Base-by-base conservation (phyloP, 2,113 vertebrate genomes). In the Neoarius graeffei region DNA sequence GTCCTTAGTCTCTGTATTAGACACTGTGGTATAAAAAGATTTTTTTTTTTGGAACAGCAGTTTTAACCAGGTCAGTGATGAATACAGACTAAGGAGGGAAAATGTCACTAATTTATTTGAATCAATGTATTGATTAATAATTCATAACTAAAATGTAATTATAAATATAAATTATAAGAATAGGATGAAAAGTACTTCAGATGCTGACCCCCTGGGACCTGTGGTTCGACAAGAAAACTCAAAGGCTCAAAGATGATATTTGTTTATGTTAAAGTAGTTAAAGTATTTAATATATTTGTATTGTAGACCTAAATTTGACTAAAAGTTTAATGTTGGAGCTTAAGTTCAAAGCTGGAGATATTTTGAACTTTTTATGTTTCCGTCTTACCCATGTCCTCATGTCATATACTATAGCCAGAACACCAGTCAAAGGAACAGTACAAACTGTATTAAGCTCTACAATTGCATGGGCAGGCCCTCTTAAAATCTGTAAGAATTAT, bases 381-480 rank as follows among this genome's bases (percentile, higher is more conserved):
- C 4, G 0, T 80, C n/a, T 56, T 30, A 57, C 7, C 74, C 74
- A 30, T 80, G 79, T 81, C 67, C 54, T 73, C n/a, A 6, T 59
- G 48, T 57, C 27, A 23, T 64, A 25, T 25, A 85, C 73, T 48
- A 25, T 50, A 50, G 5, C 13, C 7, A 19, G 35, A 77, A 62
- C 14, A 48, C 27, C 57, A 79, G 69, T 84, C 19, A 64, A 73
- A 77, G 20, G 56, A 81, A 69, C 30, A 69, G 62, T 67, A 69
- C 25, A n/a, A 56, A 89, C 59, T 57, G 74, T 88, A 48, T 79
- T 59, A 81, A 54, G 88, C 76, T 59, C 48, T 67, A 88, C 79
- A 86, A 73, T 77, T 86, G 60, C 67, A 4, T 5, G 19, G 10
- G 30, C 56, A 80, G 54, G 62, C 48, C 27, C 20, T 35, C 52